These are phyloP conservation scores for Andrena marginata DNA, from an alignment of 2,888 invertebrate genomes.

Conservation along the genomic window DNA sequence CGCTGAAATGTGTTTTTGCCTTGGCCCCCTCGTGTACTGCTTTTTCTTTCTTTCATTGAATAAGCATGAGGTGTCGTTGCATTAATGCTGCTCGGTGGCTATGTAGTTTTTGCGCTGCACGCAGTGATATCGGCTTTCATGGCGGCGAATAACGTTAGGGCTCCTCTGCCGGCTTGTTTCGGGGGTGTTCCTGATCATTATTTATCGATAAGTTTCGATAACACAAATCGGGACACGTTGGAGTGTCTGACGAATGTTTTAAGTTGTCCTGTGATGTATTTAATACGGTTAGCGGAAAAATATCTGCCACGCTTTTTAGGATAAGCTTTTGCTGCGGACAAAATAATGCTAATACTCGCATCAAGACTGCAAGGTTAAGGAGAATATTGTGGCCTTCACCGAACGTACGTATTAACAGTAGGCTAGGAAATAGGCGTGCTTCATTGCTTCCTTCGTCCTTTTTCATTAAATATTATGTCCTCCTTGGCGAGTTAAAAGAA, in stretches of 20 bases:
- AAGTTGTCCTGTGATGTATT: too few species aligned
- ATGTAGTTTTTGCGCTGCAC: background rate
- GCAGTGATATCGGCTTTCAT: background rate
- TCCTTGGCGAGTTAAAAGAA: too few species aligned
- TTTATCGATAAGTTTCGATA: background rate
- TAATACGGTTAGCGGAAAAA: too few species aligned
- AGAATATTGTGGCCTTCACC: too few species aligned
- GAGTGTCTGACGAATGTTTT: too few species aligned
- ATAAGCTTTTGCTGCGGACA: too few species aligned
- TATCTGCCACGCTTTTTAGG: too few species aligned
- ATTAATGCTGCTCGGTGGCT: slow-evolving; percentile 5
- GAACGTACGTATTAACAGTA: background rate
- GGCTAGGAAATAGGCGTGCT: background rate
- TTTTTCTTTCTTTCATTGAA: slow-evolving; percentile 34
- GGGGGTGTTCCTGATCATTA: background rate
- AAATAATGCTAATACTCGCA: too few species aligned
- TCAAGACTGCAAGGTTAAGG: too few species aligned
- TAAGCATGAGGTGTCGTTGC: slow-evolving; percentile 30
- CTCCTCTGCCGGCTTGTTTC: background rate
- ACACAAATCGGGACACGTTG: background rate
- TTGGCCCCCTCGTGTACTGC: slow-evolving; percentile 12
- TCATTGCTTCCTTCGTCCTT: too few species aligned
- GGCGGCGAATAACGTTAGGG: too few species aligned
- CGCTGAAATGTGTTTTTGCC: slow-evolving; percentile 14
- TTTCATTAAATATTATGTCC: too few species aligned